Base-by-base conservation (phyloP, 2,113 vertebrate species). In the Redunca redunca region DNA sequence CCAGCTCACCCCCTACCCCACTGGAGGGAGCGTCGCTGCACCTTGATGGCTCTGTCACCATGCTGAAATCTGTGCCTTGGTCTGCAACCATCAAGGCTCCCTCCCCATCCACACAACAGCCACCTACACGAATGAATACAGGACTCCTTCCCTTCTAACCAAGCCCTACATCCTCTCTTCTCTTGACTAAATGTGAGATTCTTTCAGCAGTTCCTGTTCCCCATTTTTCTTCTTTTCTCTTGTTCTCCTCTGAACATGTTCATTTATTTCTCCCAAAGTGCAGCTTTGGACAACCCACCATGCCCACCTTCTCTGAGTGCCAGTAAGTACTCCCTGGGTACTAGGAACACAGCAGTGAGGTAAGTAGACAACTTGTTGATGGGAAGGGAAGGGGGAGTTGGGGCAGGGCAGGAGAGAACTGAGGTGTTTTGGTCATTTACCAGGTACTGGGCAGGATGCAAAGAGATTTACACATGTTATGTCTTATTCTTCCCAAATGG, bases 41-140 rank as follows among this genome's bases (percentile, higher is more conserved):
- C 52, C 40, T 7, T 19, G 26, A 16, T 0, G 5, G 28, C 23
- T 53, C 78, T 30, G 46, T 17, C 26, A 7, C 19, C 2, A 7
- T 0, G 57, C 77, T n/a, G 62, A 52, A 30, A 53, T 46, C n/a
- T 55, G 40, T 52, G 48, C 40, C 48, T 15, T 1, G 10, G 25
- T 33, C 64, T 25, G 10, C 30, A 7, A 33, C 6, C 55, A 7
- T 19, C 10, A 30, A 77, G 46, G 4, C 28, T 60, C 58, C 11
- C 9, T 43, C 13, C 10, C 2, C 0, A 3, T 12, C 10, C 55
- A 10, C 13, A 14, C 36, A 53, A 2, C 28, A 93, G 46, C 53
- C 88, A 46, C 25, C 84, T 21, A 4, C n/a, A 30, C 14, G 6
- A 15, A 33, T 48, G 14, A 13, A 10, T 4, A 80, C 25, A 62